phyloP scores from a whole-genome alignment of 2,113 vertebrate species.

The Platysteira castanea region DNA sequence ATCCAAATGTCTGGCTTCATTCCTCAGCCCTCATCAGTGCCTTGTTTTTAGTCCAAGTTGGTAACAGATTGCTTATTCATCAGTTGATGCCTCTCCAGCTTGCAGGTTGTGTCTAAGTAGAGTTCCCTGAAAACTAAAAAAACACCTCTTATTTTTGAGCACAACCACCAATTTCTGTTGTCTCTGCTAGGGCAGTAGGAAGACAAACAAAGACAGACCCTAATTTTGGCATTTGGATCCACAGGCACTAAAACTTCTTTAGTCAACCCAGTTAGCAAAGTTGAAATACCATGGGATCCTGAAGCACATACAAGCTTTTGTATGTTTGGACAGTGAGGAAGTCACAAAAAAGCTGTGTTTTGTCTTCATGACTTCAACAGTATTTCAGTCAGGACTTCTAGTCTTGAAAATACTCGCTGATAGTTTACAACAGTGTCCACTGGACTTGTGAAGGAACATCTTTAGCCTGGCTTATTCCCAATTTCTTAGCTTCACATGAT shows the following conservation, averaged over 20 bases:
- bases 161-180: not conserved
- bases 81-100: not conserved
- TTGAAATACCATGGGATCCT: not conserved
- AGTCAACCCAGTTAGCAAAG: not conserved
- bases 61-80: conserved; percentile 32
- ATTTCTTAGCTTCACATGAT: not conserved
- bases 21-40: not conserved
- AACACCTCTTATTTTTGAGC: not conserved
- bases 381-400: not conserved
- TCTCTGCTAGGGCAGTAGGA: not conserved
- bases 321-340: not conserved
- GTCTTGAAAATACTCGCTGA: not conserved
- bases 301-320: not conserved
- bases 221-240: not conserved
- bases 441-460: not conserved
- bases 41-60: not conserved
- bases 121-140: not conserved
- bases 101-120: not conserved
- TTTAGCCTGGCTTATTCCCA: not conserved
- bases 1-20: conserved; percentile 30
- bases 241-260: not conserved
- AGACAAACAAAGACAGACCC: not conserved
- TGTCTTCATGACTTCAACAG: not conserved
- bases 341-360: not conserved
- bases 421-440: not conserved